Conservation (phyloP, 2,888 invertebrate species). For the Chalcis sispes region DNA sequence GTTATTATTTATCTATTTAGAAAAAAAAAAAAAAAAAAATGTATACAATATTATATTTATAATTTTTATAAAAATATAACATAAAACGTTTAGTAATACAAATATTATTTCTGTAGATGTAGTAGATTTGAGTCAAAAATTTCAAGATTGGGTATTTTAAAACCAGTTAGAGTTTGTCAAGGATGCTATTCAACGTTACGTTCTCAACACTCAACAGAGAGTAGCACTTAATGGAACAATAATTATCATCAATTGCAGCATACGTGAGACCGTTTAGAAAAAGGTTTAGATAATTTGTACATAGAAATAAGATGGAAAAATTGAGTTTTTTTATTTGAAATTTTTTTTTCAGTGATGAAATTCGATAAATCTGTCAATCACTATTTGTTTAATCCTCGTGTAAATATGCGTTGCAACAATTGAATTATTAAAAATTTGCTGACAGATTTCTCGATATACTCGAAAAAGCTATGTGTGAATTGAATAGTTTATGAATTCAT, state of each 20-base stretch:
- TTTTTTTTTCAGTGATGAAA: slow-evolving; percentile 32
- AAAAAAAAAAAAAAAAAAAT: no score
- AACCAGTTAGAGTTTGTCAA: slow-evolving; percentile 97
- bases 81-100: neutral
- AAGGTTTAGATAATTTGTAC: slow-evolving; percentile 61
- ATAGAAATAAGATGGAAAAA: slow-evolving; percentile 59
- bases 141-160: slow-evolving; percentile 91
- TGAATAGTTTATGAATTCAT: slow-evolving; percentile 19
- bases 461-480: neutral
- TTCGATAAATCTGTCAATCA: slow-evolving; percentile 46
- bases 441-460: slow-evolving; percentile 44
- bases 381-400: slow-evolving; percentile 30
- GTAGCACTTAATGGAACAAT: slow-evolving; percentile 66
- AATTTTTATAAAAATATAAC: no score
- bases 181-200: slow-evolving; percentile 86
- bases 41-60: no score
- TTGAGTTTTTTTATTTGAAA: slow-evolving; percentile 48
- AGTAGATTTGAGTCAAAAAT: slow-evolving; percentile 98
- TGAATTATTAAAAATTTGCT: slow-evolving; percentile 42
- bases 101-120: slow-evolving; percentile 79
- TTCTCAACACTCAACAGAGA: slow-evolving; percentile 70
- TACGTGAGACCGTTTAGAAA: slow-evolving; percentile 47
- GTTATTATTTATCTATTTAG: slow-evolving; percentile 25
- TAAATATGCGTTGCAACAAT: slow-evolving; percentile 49
- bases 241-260: slow-evolving; percentile 38